Evolutionary conservation across 2,888 invertebrate genomes (phyloP), one percentile per base, ranked within the genome.

Genomic region (Sinohyriopsis cumingii): DNA sequence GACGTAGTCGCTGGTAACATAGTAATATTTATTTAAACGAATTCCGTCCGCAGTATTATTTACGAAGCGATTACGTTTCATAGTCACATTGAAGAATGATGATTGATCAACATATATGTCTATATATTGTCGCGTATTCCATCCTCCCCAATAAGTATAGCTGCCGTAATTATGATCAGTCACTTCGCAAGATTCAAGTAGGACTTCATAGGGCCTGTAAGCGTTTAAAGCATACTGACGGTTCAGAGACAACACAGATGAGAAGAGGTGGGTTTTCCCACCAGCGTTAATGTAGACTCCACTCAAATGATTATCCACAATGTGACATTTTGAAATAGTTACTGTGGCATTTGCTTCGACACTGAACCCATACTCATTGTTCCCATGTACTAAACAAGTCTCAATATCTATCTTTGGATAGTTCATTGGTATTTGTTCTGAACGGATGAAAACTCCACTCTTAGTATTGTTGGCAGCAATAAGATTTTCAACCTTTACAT

Each of bases 31-130:
- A 15, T 28, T 3, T 6, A 65, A 3, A 19, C 57, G 19, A 33
- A 69, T 69, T 7, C 69, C 69, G 57, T 69, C 53, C 6, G 59
- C 65, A 33, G 22, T 62, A 56, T 75, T 75, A 20, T 68, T 45
- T 0, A 24, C 28, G 54, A 75, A 72, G 24, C 54, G 22, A 45
- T 63, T 70, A 18, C 66, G 62, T n/a, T 25, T 61, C 18, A 75
- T 62, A 24, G n/a, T 59, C 12, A 65, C 54, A 12, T 72, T 56
- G 22, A 63, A 22, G 19, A 55, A 6, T 3, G 60, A 19, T 15
- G 20, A 22, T 15, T 20, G 28, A 19, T 61, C 19, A 15, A 19
- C 22, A 53, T 19, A 7, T 1, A 69, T 54, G 7, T n/a, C n/a
- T 20, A 69, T 53, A 56, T 45, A 69, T 28, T 59, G 19, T 5